Evolutionary conservation across 2,888 invertebrate genomes (phyloP).

Genomic region (Steromphala cineraria): DNA sequence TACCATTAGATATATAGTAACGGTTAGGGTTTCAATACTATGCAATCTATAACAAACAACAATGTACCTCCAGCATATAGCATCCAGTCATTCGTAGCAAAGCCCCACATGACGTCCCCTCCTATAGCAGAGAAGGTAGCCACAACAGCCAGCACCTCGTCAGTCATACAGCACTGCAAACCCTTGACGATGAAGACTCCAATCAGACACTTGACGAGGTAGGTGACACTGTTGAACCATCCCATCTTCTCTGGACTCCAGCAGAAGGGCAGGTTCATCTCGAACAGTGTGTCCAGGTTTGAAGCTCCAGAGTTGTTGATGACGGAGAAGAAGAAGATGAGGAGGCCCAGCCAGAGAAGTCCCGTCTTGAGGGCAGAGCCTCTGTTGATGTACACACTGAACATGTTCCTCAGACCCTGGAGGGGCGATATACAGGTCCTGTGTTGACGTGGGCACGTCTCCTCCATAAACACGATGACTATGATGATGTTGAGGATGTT

Average conservation of each 20-base stretch:
- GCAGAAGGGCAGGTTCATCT: conserved; percentile 50
- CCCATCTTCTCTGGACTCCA: conserved; percentile 50
- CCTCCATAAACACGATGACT: conserved; percentile 9
- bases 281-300: conserved; percentile 45
- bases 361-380: neutral
- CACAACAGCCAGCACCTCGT: conserved; percentile 40
- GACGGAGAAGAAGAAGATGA: conserved; percentile 6
- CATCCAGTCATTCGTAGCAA: conserved; percentile 35
- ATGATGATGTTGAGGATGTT: neutral
- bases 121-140: conserved; percentile 26
- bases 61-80: conserved; percentile 41
- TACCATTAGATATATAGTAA: too few relatives aligned
- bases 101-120: conserved; percentile 41
- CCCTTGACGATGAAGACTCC: conserved; percentile 37
- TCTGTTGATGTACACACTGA: neutral
- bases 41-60: too few relatives aligned
- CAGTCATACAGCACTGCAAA: conserved; percentile 39
- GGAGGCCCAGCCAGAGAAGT: neutral
- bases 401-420: neutral
- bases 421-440: neutral
- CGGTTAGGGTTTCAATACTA: too few relatives aligned
- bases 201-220: conserved; percentile 25
- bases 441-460: neutral
- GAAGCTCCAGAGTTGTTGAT: neutral
- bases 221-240: conserved; percentile 31